Evolutionary conservation across 2,888 invertebrate genomes (phyloP), one percentile per base, ranked within the genome.

Genomic region (Troides helena): DNA sequence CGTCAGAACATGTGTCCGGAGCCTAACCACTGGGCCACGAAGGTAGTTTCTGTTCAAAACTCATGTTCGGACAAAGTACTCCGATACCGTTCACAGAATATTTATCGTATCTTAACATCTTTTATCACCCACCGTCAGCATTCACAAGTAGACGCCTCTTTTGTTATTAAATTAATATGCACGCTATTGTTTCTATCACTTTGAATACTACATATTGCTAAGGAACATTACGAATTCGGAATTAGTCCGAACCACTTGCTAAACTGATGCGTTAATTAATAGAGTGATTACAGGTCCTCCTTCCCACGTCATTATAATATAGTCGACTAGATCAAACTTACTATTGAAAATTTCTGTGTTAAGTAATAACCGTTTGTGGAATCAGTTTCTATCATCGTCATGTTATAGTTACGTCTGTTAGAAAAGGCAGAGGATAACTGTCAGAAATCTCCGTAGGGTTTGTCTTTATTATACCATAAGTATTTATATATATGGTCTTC

Each of bases 31-130:
- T 46, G 14, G 14, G 46, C 46, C 46, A 46, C 46, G 12, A 2
- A 46, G 46, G 46, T 12, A 12, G 46, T 46, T 46, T 46, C 12
- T 53, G 53, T 18, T 53, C n/a, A 53, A 12, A 53, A 53, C 53
- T 53, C 14, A 46, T 46, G 46, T 46, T 2, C 14, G 46, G 46
- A 3, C 14, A 14, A 46, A 0, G 14, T 46, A 46, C 12, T 46
- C 58, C 25, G 36, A 60, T 60, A 60, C 36, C 23, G 36, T 60
- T 36, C 23, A 36, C 60, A 8, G 7, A 60, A 30, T 23, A 63
- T 53, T 63, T 63, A 63, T 63, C 53, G 63, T 53, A 30, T 53
- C n/a, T n/a, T 57, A 4, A 56, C 64, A 14, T 64, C 21, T 36
- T 30, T 39, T 36, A 36, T 64, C 14, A 64, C 53, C 18, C 25